Base-by-base conservation (phyloP, 1,140 invertebrate species). In the Cydia splendana region DNA sequence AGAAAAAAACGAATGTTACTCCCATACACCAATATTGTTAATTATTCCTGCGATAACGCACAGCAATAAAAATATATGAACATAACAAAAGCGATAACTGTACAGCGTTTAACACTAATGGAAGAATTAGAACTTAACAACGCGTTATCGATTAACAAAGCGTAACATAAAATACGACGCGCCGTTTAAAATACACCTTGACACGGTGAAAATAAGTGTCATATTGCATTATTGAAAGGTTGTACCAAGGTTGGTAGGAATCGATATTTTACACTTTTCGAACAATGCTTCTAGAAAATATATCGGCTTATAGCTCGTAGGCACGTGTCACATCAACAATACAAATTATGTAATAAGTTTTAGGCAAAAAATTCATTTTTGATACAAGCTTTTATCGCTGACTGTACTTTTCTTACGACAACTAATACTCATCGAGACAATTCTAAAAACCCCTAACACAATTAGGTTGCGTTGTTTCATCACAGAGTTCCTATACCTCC, bases 81-180 rank as follows among this genome's bases (percentile, higher is more conserved):
- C 83, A 86, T 79, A 83, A 85, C 81, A 45, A 73, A 48, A 82
- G 78, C 77, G 75, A 76, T 81, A 81, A 85, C 83, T 85, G 83
- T 86, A 87, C 83, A 88, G 78, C 76, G 69, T 69, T 51, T 71
- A 65, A 88, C 65, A 75, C 86, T 88, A 90, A 87, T 88, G 86
- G 87, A 88, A 88, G 87, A 86, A 86, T 88, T 75, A 83, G 38
- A 84, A 81, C 81, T 83, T 84, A 82, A 73, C 34, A 82, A 73
- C 34, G 67, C 67, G 30, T 38, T 71, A 71, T 71, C 67, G 67
- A 45, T 71, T 42, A 71, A 20, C 15, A 45, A 71, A 71, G 67
- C 67, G 67, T 71, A 38, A 71, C 34, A 71, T 62, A 71, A 42
- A 71, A 71, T 71, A 71, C 15, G 13, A 28, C 18, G 65, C 30